phyloP scores from a whole-genome alignment of 2,797 vertebrate species.

The Nyctalus aviator region DNA sequence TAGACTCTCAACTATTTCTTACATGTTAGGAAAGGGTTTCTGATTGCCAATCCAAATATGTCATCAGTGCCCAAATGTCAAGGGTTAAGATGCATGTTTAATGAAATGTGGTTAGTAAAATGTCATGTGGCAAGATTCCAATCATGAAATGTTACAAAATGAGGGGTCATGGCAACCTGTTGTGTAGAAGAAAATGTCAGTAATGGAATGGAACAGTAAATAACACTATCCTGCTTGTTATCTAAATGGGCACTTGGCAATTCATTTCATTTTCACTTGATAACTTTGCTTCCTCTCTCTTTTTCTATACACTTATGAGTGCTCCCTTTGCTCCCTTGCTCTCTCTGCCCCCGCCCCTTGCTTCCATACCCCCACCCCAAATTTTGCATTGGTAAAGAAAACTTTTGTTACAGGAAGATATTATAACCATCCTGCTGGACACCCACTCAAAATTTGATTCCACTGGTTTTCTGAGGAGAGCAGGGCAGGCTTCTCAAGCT shows the following conservation, averaged over 20 bases:
- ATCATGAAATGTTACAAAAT: conserved; percentile 69
- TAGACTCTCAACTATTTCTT: conserved; percentile 38
- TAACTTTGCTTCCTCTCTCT: not conserved
- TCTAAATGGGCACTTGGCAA: conserved; percentile 48
- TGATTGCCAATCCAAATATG: conserved; percentile 59
- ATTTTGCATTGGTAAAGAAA: not conserved
- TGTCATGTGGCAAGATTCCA: conserved; percentile 67
- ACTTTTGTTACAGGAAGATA: not conserved
- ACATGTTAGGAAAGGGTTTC: conserved; percentile 59
- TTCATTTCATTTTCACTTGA: conserved; percentile 43
- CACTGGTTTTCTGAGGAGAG: not conserved
- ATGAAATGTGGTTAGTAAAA: conserved; percentile 68
- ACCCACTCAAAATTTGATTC: not conserved
- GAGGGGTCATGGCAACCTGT: conserved; percentile 69
- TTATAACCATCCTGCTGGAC: not conserved
- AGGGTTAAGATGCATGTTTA: conserved; percentile 71
- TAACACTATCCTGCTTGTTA: conserved; percentile 54
- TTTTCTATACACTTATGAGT: not conserved
- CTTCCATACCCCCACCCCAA: not conserved
- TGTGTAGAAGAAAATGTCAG: conserved; percentile 73
- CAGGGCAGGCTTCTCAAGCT: not conserved
- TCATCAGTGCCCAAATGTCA: conserved; percentile 59
- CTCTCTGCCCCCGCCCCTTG: not conserved
- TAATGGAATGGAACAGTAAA: conserved; percentile 57
- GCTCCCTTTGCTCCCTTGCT: not conserved